Evolutionary conservation across 2,797 vertebrate genomes (phyloP).

Genomic region (Phylloscopus collybita): DNA sequence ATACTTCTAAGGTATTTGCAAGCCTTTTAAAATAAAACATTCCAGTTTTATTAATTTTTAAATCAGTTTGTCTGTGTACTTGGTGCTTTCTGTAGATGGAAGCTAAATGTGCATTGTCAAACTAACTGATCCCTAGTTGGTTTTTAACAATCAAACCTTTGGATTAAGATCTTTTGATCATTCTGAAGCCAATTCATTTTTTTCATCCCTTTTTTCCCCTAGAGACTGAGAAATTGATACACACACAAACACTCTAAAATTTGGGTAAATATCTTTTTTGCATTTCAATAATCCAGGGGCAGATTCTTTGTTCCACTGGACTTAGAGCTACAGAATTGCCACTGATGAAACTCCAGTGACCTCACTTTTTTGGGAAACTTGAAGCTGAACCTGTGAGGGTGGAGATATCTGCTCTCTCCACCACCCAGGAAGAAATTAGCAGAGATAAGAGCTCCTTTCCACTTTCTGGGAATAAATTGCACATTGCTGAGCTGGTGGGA

Average conservation of each 20-base stretch:
- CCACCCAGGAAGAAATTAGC: not conserved
- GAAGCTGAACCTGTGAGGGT: not conserved
- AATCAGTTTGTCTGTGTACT: not conserved
- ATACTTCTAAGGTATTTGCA: not conserved
- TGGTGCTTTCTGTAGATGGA: not conserved
- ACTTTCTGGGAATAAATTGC: not conserved
- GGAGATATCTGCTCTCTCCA: not conserved
- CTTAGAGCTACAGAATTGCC: not conserved
- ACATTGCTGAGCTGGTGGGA: not conserved
- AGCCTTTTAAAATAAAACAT: not conserved
- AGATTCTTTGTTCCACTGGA: not conserved
- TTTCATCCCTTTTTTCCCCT: not conserved
- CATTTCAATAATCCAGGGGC: not conserved
- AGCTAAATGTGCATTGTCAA: not conserved
- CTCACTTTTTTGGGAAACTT: not conserved
- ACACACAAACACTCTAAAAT: not conserved
- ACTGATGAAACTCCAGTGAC: not conserved
- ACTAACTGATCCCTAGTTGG: not conserved
- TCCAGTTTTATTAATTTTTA: not conserved
- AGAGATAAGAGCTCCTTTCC: not conserved
- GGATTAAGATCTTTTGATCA: conserved; percentile 27
- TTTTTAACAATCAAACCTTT: not conserved
- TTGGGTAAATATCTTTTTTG: not conserved
- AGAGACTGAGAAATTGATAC: not conserved
- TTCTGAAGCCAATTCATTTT: conserved; percentile 46